Percentiles rank a stretch among this genome's conserved stretches.
Evolutionary conservation across 2,888 invertebrate genomes (phyloP).

Genomic region (Scaptomyza polygonia): DNA sequence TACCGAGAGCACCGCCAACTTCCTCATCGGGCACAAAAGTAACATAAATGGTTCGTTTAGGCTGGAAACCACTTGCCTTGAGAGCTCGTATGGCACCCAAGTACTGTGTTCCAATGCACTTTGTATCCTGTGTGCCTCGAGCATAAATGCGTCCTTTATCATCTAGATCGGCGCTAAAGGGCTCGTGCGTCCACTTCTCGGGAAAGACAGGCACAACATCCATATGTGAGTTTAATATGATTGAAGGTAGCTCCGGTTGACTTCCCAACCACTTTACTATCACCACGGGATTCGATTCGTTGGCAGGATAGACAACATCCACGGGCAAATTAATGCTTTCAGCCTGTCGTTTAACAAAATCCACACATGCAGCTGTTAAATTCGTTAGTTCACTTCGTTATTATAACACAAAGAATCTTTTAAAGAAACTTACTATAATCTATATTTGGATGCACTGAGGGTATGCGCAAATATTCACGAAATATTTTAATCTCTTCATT

Average conservation of each 20-base stretch:
- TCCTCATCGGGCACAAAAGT: conserved; percentile 91
- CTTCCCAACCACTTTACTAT: conserved; percentile 92
- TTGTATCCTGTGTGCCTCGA: conserved; percentile 92
- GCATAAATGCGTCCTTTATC: conserved; percentile 92
- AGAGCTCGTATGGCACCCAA: conserved; percentile 90
- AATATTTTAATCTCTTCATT: conserved; percentile 90
- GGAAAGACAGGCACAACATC: conserved; percentile 96
- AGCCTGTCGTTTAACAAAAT: conserved; percentile 90
- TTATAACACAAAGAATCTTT: not conserved
- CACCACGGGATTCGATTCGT: conserved; percentile 89
- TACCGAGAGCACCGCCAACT: conserved; percentile 89
- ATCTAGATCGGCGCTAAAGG: conserved; percentile 94
- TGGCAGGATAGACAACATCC: conserved; percentile 86
- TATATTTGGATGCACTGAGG: conserved; percentile 94
- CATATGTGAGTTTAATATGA: conserved; percentile 93
- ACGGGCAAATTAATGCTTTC: conserved; percentile 88
- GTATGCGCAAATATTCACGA: conserved; percentile 92
- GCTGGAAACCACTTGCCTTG: conserved; percentile 86
- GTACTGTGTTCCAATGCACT: conserved; percentile 92
- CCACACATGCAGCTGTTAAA: conserved; percentile 85
- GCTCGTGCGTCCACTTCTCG: conserved; percentile 95
- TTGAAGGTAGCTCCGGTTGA: conserved; percentile 87
- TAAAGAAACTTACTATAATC: conserved; percentile 89
- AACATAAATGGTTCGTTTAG: conserved; percentile 89
- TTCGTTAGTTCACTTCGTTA: not conserved